Evolutionary conservation across 2,888 invertebrate species (phyloP).

Genomic region (Eupelmus urozonus): DNA sequence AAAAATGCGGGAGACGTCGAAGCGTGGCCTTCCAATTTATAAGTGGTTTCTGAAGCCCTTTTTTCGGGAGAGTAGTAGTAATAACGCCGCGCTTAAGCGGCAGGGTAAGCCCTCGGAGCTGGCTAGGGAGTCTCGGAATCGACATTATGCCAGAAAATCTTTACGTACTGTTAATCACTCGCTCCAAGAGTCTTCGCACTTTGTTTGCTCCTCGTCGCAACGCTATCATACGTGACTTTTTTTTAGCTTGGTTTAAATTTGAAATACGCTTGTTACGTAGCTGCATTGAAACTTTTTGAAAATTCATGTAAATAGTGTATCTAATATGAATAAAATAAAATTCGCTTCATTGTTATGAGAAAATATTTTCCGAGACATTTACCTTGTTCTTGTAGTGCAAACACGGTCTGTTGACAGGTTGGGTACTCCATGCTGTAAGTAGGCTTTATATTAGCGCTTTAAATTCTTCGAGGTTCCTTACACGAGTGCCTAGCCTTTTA

Average conservation of each 20-base stretch:
- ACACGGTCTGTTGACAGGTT: slow-evolving; percentile 71
- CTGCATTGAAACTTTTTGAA: too few relatives aligned
- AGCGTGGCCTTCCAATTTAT: slow-evolving; percentile 5
- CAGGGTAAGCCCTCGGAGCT: not conserved
- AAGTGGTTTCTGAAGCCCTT: slow-evolving; percentile 42
- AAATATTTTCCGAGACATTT: not conserved
- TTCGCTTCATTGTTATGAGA: not conserved
- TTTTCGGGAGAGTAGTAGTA: not conserved
- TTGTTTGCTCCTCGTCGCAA: not conserved
- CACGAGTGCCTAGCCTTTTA: slow-evolving; percentile 68
- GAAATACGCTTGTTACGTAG: too few relatives aligned
- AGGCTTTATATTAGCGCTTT: slow-evolving; percentile 35
- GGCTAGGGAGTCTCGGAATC: slow-evolving; percentile 8
- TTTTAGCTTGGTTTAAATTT: not conserved
- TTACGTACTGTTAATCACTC: not conserved
- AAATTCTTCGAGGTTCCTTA: slow-evolving; percentile 68
- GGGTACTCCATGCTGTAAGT: slow-evolving; percentile 67
- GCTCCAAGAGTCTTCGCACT: not conserved
- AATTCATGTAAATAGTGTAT: too few relatives aligned
- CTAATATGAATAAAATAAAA: not conserved
- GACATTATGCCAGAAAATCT: slow-evolving; percentile 16
- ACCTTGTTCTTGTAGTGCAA: not conserved
- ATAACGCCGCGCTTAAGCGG: not conserved
- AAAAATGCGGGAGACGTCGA: not conserved
- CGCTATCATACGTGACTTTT: not conserved